These are phyloP conservation scores for Zaprionus bogoriensis DNA, from an alignment of 2,888 invertebrate species.

Conservation along the genomic window DNA sequence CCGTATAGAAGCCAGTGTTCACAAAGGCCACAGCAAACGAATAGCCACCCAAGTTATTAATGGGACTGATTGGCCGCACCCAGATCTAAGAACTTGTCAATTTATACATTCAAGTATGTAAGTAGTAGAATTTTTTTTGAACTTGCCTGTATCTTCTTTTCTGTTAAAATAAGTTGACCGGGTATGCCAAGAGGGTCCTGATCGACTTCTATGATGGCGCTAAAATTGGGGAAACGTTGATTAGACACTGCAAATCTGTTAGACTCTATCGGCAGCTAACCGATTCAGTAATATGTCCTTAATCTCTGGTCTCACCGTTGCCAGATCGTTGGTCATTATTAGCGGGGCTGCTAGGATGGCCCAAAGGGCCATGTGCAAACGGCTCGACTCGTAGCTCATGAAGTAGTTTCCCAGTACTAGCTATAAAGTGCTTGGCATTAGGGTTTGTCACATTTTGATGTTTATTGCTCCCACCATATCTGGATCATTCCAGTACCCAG, in stretches of 20 bases:
- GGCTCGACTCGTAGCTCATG: conserved; percentile 86
- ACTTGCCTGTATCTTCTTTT: conserved; percentile 76
- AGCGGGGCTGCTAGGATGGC: conserved; percentile 88
- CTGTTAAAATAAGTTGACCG: conserved; percentile 83
- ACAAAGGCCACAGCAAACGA: conserved; percentile 84
- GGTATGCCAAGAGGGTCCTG: conserved; percentile 87
- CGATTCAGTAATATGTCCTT: conserved; percentile 86
- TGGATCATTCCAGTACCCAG: conserved; percentile 89
- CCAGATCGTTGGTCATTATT: conserved; percentile 88
- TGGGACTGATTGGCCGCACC: conserved; percentile 82
- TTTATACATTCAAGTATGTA: neutral
- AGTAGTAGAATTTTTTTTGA: neutral
- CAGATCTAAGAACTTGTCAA: conserved; percentile 75
- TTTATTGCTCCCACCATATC: conserved; percentile 84
- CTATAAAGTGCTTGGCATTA: neutral
- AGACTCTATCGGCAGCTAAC: conserved; percentile 59
- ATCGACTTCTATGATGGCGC: conserved; percentile 85
- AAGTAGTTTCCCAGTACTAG: conserved; percentile 86
- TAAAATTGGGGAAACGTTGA: conserved; percentile 26
- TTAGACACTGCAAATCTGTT: neutral
- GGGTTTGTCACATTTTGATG: neutral
- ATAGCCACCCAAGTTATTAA: conserved; percentile 64
- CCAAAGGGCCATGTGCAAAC: conserved; percentile 90
- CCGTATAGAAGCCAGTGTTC: conserved; percentile 31
- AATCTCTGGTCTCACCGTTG: conserved; percentile 84